Percentiles rank a stretch among this genome's conserved stretches.
Evolutionary conservation across 2,888 invertebrate genomes (phyloP).

Genomic region (Meiosimyza decipiens): DNA sequence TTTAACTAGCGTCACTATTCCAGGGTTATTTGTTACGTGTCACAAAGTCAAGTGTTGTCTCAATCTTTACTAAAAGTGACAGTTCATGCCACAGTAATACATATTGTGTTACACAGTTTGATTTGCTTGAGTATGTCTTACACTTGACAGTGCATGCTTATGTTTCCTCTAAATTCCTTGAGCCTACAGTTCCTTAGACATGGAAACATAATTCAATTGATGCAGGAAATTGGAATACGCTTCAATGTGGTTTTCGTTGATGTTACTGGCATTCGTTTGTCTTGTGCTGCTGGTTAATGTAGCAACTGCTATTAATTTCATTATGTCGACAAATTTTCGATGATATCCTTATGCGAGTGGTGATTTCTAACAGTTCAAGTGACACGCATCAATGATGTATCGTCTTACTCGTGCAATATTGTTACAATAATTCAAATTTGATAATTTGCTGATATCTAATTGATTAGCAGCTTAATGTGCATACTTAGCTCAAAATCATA

Average conservation of each 20-base stretch:
- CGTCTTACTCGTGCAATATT: not conserved
- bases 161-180: too few species aligned
- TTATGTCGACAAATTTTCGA: not conserved
- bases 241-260: not conserved
- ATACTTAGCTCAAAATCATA: too few species aligned
- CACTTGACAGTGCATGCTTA: too few species aligned
- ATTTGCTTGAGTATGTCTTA: too few species aligned
- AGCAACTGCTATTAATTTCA: not conserved
- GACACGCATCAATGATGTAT: slow-evolving; percentile 4
- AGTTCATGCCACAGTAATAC: too few species aligned
- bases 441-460: slow-evolving; percentile 1
- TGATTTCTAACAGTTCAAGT: not conserved
- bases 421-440: not conserved
- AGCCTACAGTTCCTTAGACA: too few species aligned
- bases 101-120: too few species aligned
- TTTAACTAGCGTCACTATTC: too few species aligned
- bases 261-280: not conserved
- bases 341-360: not conserved
- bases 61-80: too few species aligned
- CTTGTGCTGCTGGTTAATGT: not conserved
- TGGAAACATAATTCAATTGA: slow-evolving; percentile 14
- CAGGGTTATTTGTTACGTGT: too few species aligned
- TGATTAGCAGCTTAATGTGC: not conserved
- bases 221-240: slow-evolving; percentile 17
- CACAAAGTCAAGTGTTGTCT: too few species aligned